phyloP scores from a whole-genome alignment of 1,140 invertebrate genomes.

The Prorops nasuta region DNA sequence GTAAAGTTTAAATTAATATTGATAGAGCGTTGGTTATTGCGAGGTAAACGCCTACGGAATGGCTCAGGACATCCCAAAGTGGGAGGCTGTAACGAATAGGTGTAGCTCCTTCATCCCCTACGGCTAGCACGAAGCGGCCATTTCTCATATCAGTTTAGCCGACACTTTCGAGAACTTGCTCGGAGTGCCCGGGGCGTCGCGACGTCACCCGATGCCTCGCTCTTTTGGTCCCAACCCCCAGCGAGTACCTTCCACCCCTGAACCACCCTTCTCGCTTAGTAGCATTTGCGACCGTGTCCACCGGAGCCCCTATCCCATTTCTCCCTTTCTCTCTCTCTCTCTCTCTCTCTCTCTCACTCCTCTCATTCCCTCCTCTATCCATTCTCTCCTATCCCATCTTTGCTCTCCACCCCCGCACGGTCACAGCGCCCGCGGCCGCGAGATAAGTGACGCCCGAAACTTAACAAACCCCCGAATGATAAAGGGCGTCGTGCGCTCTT shows the following conservation, averaged over 20 bases:
- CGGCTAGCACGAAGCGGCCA: constrained; percentile 52
- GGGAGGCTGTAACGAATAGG: constrained; percentile 49
- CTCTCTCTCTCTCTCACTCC: constrained; percentile 2
- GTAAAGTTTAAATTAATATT: too few species aligned
- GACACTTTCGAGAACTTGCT: constrained; percentile 54
- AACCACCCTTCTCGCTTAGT: constrained; percentile 13
- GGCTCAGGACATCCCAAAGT: too few species aligned
- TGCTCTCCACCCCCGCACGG: constrained; percentile 17
- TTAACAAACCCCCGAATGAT: constrained; percentile 46
- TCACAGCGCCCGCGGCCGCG: constrained; percentile 30
- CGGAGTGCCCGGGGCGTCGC: constrained; percentile 40
- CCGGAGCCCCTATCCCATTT: constrained; percentile 3
- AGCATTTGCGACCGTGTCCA: neutral
- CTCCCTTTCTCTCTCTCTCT: neutral
- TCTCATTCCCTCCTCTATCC: constrained; percentile 7
- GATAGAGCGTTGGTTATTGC: too few species aligned
- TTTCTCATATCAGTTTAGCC: constrained; percentile 57
- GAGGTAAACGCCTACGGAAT: too few species aligned
- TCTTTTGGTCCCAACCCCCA: constrained; percentile 15
- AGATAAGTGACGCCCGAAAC: constrained; percentile 48
- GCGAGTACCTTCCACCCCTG: constrained; percentile 21
- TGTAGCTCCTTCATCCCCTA: constrained; percentile 43
- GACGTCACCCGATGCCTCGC: constrained; percentile 46
- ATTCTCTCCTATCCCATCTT: constrained; percentile 12
- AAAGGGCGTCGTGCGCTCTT: constrained; percentile 21